A percentile compares a stretch with the other conserved stretches of the same genome.
Conservation (phyloP, 2,888 invertebrate species). For the Drosophila cracens region DNA sequence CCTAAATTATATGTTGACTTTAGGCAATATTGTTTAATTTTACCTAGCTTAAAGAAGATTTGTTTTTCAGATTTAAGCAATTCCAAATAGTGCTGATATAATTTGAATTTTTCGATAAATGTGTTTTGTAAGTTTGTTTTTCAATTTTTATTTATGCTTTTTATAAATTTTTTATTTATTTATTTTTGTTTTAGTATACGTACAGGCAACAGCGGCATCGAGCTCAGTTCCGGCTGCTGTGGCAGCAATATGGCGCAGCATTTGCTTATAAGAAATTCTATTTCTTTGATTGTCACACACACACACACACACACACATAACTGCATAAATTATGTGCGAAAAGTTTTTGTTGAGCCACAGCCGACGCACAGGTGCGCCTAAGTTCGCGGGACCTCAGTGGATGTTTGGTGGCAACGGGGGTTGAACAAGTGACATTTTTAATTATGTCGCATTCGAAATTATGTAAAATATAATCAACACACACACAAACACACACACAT, state of each 20-base stretch:
- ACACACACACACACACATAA: conserved; percentile 9
- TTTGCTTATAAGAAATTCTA: conserved; percentile 65
- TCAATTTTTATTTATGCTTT: neutral
- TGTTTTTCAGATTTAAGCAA: neutral
- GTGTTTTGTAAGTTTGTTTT: neutral
- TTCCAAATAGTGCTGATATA: neutral
- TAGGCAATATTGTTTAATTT: neutral
- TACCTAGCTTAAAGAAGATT: neutral
- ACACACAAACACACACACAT: neutral
- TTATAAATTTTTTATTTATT: neutral
- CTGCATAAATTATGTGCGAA: conserved; percentile 64
- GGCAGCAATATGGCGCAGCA: conserved; percentile 6
- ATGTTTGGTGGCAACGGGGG: neutral
- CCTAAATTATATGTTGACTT: neutral
- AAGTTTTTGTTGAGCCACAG: conserved; percentile 48
- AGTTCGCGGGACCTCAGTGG: conserved; percentile 13
- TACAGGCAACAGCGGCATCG: conserved; percentile 1
- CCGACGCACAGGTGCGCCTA: conserved; percentile 54
- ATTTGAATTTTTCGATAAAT: neutral
- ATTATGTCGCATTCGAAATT: conserved; percentile 65
- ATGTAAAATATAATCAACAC: conserved; percentile 28
- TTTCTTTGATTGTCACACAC: conserved; percentile 63
- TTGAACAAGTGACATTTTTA: conserved; percentile 65
- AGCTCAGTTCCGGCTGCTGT: conserved; percentile 1
- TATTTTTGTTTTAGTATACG: no score